Percentiles rank a stretch among this genome's conserved stretches.
Evolutionary conservation across 2,888 invertebrate species (phyloP).

Genomic region (Melikaiella ostensackeni): DNA sequence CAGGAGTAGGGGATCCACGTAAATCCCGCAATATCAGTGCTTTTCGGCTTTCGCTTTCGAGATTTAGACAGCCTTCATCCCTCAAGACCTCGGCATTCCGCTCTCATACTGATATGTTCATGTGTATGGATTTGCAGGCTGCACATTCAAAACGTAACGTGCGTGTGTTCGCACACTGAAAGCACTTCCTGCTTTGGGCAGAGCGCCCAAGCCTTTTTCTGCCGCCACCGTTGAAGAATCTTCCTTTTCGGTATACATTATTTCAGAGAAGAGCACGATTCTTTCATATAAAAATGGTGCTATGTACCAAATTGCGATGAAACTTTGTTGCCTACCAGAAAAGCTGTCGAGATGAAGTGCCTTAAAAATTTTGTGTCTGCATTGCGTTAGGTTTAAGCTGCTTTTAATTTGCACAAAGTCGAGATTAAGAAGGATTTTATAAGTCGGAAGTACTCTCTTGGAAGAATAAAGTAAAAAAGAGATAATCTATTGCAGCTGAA

Average conservation of each 20-base stretch:
- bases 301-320: constrained; percentile 54
- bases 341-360: constrained; percentile 16
- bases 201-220: constrained; percentile 49
- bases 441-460: background rate
- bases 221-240: constrained; percentile 54
- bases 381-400: background rate
- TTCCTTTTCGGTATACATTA: constrained; percentile 66
- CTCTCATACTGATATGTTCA: background rate
- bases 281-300: constrained; percentile 60
- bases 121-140: background rate
- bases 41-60: constrained; percentile 36
- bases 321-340: constrained; percentile 47
- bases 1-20: background rate
- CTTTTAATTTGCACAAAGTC: constrained; percentile 8
- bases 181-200: constrained; percentile 49
- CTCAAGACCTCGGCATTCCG: constrained; percentile 9
- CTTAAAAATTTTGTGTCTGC: background rate
- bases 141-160: background rate
- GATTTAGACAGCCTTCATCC: constrained; percentile 38
- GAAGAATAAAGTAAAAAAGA: no score
- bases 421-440: background rate
- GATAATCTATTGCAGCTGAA: background rate
- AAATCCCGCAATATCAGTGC: constrained; percentile 46
- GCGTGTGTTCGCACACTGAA: constrained; percentile 22
- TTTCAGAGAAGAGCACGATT: constrained; percentile 60